phyloP scores from a whole-genome alignment of 2,888 invertebrate species.

The Saturnia pavonia region DNA sequence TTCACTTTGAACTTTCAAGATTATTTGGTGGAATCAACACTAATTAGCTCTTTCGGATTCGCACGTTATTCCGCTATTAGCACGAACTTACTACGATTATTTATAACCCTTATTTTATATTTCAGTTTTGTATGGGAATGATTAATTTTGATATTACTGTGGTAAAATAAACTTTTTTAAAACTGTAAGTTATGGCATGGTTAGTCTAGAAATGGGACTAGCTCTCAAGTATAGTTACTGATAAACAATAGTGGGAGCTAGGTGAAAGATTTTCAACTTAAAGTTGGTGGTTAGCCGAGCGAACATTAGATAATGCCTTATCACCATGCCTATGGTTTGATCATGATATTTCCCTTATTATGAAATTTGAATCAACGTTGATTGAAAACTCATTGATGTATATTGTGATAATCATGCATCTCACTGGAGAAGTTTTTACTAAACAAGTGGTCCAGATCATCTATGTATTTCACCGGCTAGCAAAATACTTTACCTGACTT shows the following conservation, averaged over 20 bases:
- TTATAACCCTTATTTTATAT: background rate
- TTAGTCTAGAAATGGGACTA: too few species aligned
- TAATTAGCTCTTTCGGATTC: conserved; percentile 24
- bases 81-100: background rate
- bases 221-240: background rate
- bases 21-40: conserved; percentile 17
- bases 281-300: background rate
- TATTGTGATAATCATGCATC: background rate
- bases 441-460: background rate
- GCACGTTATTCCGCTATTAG: conserved; percentile 18
- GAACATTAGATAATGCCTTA: background rate
- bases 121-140: background rate
- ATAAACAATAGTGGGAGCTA: background rate
- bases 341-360: background rate
- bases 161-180: background rate
- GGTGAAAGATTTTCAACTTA: background rate
- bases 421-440: background rate
- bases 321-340: background rate
- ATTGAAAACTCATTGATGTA: too few species aligned
- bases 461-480: background rate
- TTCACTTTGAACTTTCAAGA: conserved; percentile 12
- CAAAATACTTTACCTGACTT: background rate
- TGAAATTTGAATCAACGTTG: too few species aligned
- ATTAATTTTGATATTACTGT: background rate
- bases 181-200: background rate